phyloP scores from a whole-genome alignment of 2,888 invertebrate genomes.

The Agrilus mali region DNA sequence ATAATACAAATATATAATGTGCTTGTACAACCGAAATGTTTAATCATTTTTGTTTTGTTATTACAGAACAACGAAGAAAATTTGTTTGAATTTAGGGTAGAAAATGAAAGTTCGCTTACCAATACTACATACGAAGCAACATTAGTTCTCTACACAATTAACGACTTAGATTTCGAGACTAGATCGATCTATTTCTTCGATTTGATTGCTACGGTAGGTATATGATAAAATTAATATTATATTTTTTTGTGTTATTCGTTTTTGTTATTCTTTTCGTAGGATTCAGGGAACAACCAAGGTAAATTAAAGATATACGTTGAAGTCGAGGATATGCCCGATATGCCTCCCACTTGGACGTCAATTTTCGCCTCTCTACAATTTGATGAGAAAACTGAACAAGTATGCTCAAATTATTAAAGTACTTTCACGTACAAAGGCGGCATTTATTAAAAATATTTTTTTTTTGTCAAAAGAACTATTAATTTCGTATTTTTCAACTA shows the following conservation, averaged over 20 bases:
- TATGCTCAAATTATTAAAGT: too few relatives aligned
- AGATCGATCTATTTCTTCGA: conserved; percentile 42
- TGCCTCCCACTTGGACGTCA: conserved; percentile 46
- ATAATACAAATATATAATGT: not conserved
- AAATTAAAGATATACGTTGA: conserved; percentile 39
- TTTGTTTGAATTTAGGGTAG: conserved; percentile 14
- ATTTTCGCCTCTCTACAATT: conserved; percentile 44
- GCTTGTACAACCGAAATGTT: too few relatives aligned
- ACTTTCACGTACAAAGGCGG: too few relatives aligned
- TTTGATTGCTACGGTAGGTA: conserved; percentile 42
- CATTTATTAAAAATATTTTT: too few relatives aligned
- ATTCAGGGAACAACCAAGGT: conserved; percentile 34
- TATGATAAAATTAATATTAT: conserved; percentile 20
- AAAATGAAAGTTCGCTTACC: conserved; percentile 9
- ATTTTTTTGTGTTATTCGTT: not conserved
- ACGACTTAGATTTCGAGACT: conserved; percentile 29
- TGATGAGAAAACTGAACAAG: conserved; percentile 37
- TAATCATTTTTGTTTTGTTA: not conserved
- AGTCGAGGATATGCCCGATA: conserved; percentile 45
- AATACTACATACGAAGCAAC: conserved; percentile 14
- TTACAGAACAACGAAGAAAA: conserved; percentile 12
- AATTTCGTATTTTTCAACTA: too few relatives aligned
- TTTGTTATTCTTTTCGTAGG: conserved; percentile 27
- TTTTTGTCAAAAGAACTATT: too few relatives aligned
- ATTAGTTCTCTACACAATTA: conserved; percentile 15